These are phyloP conservation scores for Drosophila rubida DNA, from an alignment of 2,888 invertebrate genomes.

Conservation along the genomic window DNA sequence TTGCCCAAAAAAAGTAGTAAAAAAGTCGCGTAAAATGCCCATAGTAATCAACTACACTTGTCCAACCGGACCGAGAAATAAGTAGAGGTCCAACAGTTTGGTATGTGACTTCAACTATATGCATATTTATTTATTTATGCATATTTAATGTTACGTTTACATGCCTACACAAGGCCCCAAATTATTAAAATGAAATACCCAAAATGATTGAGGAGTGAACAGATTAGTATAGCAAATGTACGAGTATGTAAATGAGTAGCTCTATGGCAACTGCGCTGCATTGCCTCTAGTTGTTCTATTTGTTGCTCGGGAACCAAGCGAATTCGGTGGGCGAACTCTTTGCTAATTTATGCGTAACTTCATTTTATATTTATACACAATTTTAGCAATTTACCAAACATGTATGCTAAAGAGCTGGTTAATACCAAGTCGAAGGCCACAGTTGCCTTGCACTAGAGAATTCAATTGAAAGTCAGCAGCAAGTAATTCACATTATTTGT, in stretches of 20 bases:
- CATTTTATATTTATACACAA: no score
- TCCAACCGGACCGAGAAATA: background rate
- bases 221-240: no score
- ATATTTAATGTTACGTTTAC: background rate
- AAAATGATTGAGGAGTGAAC: background rate
- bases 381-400: no score
- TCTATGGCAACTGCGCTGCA: no score
- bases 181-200: background rate
- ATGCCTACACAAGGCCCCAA: background rate
- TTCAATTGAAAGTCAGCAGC: no score
- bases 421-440: no score
- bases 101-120: background rate
- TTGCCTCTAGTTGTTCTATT: background rate
- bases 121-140: slow-evolving; percentile 9
- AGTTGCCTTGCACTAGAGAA: no score
- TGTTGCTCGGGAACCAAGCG: background rate
- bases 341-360: background rate
- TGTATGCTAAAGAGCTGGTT: no score
- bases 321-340: background rate
- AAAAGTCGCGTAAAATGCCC: background rate
- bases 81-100: background rate
- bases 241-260: no score
- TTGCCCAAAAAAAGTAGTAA: background rate
- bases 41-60: slow-evolving; percentile 1
- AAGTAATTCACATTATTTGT: no score